phyloP scores from a whole-genome alignment of 1,140 invertebrate genomes.

The Drosophila parvula region DNA sequence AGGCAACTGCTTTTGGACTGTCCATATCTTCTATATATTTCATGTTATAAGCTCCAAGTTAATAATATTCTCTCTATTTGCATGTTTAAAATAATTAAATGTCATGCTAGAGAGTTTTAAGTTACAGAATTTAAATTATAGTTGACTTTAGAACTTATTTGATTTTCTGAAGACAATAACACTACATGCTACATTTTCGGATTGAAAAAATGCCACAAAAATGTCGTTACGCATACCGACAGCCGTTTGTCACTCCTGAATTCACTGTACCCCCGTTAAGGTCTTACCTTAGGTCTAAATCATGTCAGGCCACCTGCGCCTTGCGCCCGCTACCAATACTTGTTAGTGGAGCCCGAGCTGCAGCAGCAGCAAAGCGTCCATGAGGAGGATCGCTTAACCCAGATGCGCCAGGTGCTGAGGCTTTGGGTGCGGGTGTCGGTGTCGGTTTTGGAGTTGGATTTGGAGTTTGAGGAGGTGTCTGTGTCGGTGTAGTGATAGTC shows the following conservation, averaged over 20 bases:
- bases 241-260: neutral
- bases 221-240: neutral
- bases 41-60: neutral
- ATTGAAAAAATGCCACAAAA: slow-evolving; percentile 2
- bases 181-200: neutral
- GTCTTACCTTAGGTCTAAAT: slow-evolving; percentile 74
- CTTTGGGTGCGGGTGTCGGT: slow-evolving; percentile 21
- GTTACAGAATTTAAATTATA: neutral
- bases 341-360: slow-evolving; percentile 49
- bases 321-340: slow-evolving; percentile 66
- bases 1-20: neutral
- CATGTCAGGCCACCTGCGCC: slow-evolving; percentile 49
- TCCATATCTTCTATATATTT: neutral
- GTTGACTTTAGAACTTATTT: neutral
- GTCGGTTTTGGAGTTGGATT: slow-evolving; percentile 9
- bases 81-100: neutral
- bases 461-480: slow-evolving; percentile 34
- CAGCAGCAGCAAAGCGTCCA: slow-evolving; percentile 72
- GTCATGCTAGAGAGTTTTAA: neutral
- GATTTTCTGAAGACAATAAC: neutral
- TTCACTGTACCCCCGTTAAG: slow-evolving; percentile 6
- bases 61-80: neutral
- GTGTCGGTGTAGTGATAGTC: slow-evolving; percentile 74
- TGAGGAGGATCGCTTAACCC: slow-evolving; percentile 34
- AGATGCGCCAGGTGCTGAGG: slow-evolving; percentile 21